phyloP scores from a whole-genome alignment of 2,888 invertebrate species.

The Listrodromus nycthemerus region DNA sequence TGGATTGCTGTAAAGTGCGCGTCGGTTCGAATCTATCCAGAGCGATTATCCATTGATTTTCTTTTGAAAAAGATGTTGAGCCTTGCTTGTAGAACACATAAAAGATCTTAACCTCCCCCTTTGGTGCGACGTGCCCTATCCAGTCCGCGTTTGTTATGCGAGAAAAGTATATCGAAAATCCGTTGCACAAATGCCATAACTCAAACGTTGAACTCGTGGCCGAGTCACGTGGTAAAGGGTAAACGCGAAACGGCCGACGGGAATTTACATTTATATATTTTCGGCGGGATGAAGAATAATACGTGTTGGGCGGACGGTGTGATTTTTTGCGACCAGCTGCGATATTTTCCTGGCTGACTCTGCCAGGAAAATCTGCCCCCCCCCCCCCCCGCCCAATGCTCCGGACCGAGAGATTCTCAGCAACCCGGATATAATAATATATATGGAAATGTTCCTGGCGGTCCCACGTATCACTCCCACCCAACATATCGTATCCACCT shows the following conservation, averaged over 20 bases:
- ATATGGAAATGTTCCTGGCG: conserved; percentile 73
- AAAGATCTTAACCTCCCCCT: not conserved
- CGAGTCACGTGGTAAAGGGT: conserved; percentile 37
- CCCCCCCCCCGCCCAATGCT: not conserved
- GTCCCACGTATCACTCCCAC: conserved; percentile 43
- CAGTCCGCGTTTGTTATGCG: conserved; percentile 8
- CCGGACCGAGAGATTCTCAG: conserved; percentile 56
- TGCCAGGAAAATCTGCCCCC: conserved; percentile 36
- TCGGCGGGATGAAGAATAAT: conserved; percentile 66
- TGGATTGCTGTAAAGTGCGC: no score
- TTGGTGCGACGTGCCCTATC: not conserved
- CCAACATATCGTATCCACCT: not conserved
- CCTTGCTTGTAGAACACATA: not conserved
- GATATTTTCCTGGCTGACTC: conserved; percentile 48
- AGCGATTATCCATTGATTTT: not conserved
- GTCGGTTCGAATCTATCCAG: not conserved
- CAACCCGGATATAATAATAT: conserved; percentile 71
- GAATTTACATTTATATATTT: conserved; percentile 75
- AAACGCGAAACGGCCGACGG: conserved; percentile 41
- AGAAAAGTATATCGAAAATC: conserved; percentile 40
- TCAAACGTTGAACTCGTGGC: conserved; percentile 64
- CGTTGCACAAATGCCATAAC: conserved; percentile 66
- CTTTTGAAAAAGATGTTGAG: not conserved
- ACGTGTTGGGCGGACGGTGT: conserved; percentile 54
- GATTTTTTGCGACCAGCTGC: conserved; percentile 50